Conservation (phyloP, 2,888 invertebrate genomes). For the Epicampocera succincta region DNA sequence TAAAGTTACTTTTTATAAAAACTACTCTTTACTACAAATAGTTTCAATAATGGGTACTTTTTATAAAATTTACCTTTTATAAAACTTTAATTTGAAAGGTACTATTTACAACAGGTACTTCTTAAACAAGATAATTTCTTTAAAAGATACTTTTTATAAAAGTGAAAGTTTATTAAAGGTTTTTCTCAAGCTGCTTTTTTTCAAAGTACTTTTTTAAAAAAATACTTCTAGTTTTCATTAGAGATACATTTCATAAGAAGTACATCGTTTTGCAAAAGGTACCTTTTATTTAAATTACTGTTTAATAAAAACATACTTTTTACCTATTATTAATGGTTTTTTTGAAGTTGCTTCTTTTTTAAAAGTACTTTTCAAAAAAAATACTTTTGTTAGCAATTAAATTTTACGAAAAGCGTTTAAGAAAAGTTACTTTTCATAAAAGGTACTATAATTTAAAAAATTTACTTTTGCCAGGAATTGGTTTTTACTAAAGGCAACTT, state of each 20-base stretch:
- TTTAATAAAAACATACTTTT: neutral
- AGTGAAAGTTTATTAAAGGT: too few species aligned
- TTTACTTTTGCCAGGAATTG: too few species aligned
- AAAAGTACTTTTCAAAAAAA: neutral
- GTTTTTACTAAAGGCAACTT: neutral
- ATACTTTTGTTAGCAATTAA: neutral
- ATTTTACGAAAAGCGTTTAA: too few species aligned
- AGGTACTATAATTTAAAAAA: too few species aligned
- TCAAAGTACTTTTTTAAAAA: too few species aligned
- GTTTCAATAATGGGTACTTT: neutral
- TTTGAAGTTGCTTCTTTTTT: neutral
- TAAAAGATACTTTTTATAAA: neutral
- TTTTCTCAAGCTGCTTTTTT: too few species aligned
- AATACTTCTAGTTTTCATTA: neutral
- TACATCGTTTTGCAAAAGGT: neutral
- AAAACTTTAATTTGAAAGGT: too few species aligned
- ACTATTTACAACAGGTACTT: too few species aligned
- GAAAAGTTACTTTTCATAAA: neutral
- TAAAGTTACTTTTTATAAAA: neutral
- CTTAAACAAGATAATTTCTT: too few species aligned
- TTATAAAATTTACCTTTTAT: too few species aligned
- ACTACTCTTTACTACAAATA: neutral
- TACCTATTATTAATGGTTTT: neutral
- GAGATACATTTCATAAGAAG: neutral
- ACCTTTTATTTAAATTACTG: neutral